A percentile compares a stretch with the other conserved stretches of the same genome.
Evolutionary conservation across 1,140 invertebrate species (phyloP).

Genomic region (Phymastichus coffea): DNA sequence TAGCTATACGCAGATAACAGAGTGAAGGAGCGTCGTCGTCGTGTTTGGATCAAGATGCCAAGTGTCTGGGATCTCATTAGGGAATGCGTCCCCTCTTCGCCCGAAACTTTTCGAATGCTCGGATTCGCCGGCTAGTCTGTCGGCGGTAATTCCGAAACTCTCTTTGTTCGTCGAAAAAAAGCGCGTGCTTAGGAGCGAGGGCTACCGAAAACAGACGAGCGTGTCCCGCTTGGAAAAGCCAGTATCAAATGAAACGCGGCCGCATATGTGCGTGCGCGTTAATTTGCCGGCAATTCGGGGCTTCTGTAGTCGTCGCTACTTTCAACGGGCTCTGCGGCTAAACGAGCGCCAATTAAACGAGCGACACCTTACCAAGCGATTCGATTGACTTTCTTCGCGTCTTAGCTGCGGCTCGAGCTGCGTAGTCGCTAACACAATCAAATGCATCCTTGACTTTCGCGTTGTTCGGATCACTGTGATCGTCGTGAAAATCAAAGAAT

Average conservation of each 20-base stretch:
- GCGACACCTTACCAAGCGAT: conserved; percentile 11
- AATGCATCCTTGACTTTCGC: not conserved
- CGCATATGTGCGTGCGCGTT: too few relatives aligned
- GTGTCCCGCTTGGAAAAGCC: too few relatives aligned
- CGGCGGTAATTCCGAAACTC: too few relatives aligned
- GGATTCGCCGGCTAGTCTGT: not conserved
- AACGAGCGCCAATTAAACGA: too few relatives aligned
- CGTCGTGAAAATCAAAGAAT: too few relatives aligned
- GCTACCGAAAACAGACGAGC: not conserved
- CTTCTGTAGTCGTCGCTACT: conserved; percentile 3
- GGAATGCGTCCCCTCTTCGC: too few relatives aligned
- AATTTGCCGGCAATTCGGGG: too few relatives aligned
- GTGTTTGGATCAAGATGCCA: not conserved
- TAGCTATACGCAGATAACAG: not conserved
- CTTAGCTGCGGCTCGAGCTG: not conserved
- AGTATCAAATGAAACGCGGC: too few relatives aligned
- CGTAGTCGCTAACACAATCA: conserved; percentile 1
- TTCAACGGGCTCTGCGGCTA: not conserved
- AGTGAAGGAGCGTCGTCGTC: too few relatives aligned
- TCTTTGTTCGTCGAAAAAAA: too few relatives aligned
- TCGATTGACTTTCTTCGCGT: not conserved
- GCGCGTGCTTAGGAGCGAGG: not conserved
- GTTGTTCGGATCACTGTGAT: too few relatives aligned
- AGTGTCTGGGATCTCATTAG: not conserved
- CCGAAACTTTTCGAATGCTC: not conserved